A percentile compares a stretch with the other conserved stretches of the same genome.
Evolutionary conservation across 1,140 invertebrate species (phyloP).

Genomic region (Zaprionus davidi): DNA sequence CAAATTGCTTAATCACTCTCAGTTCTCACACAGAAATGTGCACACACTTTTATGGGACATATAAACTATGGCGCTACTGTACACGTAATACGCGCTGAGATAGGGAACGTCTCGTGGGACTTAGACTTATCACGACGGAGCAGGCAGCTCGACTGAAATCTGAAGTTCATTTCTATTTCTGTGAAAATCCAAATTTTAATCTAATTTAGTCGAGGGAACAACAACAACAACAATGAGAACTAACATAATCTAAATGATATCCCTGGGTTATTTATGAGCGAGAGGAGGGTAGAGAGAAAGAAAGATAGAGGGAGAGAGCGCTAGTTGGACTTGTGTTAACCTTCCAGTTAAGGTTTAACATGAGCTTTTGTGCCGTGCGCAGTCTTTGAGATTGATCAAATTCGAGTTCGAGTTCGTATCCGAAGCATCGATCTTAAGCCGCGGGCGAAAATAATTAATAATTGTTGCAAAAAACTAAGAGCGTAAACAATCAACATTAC

Average conservation of each 20-base stretch:
- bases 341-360: constrained; percentile 5
- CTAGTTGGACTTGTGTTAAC: not conserved
- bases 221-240: not conserved
- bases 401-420: constrained; percentile 5
- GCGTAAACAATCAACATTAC: constrained; percentile 35
- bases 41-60: not conserved
- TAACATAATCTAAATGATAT: constrained; percentile 25
- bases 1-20: not conserved
- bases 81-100: not conserved
- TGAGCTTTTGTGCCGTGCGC: constrained; percentile 18
- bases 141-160: constrained; percentile 7
- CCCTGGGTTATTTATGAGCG: constrained; percentile 8
- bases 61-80: not conserved
- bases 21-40: not conserved
- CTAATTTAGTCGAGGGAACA: not conserved
- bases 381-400: not conserved
- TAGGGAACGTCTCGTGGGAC: not conserved
- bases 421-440: constrained; percentile 3
- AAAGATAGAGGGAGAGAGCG: not conserved
- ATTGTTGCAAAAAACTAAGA: constrained; percentile 37
- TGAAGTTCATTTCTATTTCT: constrained; percentile 14
- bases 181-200: constrained; percentile 8
- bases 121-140: constrained; percentile 11
- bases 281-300: not conserved
- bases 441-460: constrained; percentile 31